Conservation (phyloP, 2,113 vertebrate species). For the Tringa solitaria region DNA sequence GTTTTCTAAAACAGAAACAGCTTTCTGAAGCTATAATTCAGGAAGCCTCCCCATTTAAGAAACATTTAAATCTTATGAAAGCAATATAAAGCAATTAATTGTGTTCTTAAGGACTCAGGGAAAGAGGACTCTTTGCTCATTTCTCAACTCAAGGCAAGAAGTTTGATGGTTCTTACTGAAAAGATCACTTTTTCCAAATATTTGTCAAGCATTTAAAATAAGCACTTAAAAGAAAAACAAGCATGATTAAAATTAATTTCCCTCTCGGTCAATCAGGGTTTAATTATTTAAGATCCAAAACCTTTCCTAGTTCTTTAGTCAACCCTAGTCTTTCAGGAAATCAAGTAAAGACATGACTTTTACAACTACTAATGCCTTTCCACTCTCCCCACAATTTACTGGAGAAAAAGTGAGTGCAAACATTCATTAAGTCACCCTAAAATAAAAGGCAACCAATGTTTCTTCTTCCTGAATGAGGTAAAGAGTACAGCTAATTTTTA, state of each 20-base stretch:
- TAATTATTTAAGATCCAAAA: background rate
- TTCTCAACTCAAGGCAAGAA: background rate
- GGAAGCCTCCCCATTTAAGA: background rate
- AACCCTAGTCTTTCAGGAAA: background rate
- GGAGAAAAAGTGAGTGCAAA: background rate
- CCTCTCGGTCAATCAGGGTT: background rate
- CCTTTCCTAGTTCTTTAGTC: background rate
- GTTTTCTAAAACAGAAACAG: slow-evolving; percentile 3
- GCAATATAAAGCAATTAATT: background rate
- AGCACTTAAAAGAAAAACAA: background rate
- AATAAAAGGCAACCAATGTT: background rate
- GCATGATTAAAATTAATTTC: background rate
- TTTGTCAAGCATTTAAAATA: slow-evolving; percentile 9
- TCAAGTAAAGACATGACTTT: background rate
- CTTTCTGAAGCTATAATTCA: background rate
- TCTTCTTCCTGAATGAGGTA: background rate
- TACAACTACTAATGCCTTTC: background rate
- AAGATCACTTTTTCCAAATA: background rate
- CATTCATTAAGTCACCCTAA: background rate
- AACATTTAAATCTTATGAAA: slow-evolving; percentile 5
- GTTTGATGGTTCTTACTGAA: background rate
- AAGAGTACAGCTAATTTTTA: background rate
- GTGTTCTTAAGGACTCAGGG: background rate
- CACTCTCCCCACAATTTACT: background rate
- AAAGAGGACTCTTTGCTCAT: background rate